A percentile compares a stretch with the other conserved stretches of the same genome.
Evolutionary conservation across 2,797 vertebrate species (phyloP).

Genomic region (Pseudomugil tenellus): DNA sequence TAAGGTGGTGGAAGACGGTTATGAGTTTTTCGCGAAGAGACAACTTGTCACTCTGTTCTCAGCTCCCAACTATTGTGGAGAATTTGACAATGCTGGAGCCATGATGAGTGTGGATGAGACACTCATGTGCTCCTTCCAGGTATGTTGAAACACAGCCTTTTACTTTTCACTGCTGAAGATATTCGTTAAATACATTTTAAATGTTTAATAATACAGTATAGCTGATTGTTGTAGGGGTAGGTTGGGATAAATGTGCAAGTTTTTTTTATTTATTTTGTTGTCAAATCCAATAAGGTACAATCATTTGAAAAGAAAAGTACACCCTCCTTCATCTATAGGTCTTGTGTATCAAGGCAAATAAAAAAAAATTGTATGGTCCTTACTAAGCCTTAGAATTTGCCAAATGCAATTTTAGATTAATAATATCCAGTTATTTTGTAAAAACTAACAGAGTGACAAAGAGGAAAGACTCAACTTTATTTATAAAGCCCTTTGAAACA

Average conservation of each 20-base stretch:
- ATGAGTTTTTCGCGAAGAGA: conserved; percentile 87
- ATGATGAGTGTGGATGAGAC: conserved; percentile 90
- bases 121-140: conserved; percentile 89
- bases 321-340: neutral
- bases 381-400: too few relatives aligned
- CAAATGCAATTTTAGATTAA: too few relatives aligned
- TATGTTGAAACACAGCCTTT: conserved; percentile 32
- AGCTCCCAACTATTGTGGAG: conserved; percentile 87
- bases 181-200: neutral
- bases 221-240: neutral
- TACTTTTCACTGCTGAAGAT: neutral
- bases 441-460: neutral
- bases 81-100: conserved; percentile 87
- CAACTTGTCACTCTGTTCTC: conserved; percentile 87
- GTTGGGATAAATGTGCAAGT: neutral
- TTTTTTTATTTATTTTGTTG: neutral
- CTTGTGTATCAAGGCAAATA: neutral
- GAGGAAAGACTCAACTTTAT: neutral
- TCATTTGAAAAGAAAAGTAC: neutral
- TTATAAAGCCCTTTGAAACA: too few relatives aligned
- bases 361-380: neutral
- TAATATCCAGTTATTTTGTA: neutral
- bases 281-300: neutral
- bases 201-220: neutral
- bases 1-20: conserved; percentile 87